Percentiles rank a stretch among this genome's conserved stretches.
phyloP scores from a whole-genome alignment of 2,797 vertebrate species.

The Acanthiza pusilla region DNA sequence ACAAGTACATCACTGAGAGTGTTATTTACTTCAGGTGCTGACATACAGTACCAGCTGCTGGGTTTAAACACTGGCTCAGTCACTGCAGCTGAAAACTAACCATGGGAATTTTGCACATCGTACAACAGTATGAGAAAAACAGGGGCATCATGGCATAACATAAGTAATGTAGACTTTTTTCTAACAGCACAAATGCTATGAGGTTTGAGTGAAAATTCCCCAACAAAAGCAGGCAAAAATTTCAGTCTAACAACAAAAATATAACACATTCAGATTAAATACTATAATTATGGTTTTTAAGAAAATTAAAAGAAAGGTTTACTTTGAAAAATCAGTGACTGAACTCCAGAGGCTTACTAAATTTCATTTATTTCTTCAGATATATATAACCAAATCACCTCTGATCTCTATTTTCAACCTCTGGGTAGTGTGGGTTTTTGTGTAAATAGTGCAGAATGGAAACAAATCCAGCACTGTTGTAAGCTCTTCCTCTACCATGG shows the following conservation, averaged over 20 bases:
- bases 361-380: neutral
- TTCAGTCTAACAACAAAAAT: neutral
- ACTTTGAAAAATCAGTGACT: neutral
- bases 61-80: constrained; percentile 73
- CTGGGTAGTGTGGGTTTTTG: neutral
- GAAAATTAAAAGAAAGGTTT: neutral
- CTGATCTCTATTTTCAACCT: neutral
- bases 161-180: neutral
- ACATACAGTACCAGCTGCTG: constrained; percentile 78
- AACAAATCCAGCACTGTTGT: neutral
- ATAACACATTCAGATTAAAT: neutral
- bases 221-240: neutral
- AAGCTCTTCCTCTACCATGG: neutral
- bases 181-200: neutral
- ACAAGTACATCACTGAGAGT: constrained; percentile 83
- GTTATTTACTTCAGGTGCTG: constrained; percentile 79
- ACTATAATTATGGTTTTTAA: neutral
- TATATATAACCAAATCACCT: neutral
- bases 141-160: neutral
- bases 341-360: neutral
- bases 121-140: constrained; percentile 38
- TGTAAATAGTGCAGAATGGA: neutral
- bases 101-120: constrained; percentile 72
- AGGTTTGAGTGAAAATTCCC: neutral
- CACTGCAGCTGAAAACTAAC: constrained; percentile 64